Evolutionary conservation across 2,113 vertebrate species (phyloP), one percentile per base, ranked within the genome.

Genomic region (Pseudonaja textilis): DNA sequence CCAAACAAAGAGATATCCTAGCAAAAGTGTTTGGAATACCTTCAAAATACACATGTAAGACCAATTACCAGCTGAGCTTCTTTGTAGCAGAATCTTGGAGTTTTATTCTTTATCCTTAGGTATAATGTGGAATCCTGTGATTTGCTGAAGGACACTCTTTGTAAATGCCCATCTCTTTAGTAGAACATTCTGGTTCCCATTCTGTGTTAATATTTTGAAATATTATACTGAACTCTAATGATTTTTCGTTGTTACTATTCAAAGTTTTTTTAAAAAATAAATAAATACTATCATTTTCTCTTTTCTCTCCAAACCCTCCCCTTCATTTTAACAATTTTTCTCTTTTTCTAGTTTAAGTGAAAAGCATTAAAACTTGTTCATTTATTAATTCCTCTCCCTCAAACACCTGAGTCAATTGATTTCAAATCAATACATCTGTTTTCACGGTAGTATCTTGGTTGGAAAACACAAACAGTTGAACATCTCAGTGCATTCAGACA

Each of bases 371-470:
- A 94, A 90, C 25, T 94, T 90, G 45, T 90, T 50, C 89, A 50
- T 47, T 94, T 96, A 94, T 96, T 96, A 96, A 95, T 94, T 94
- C 93, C 74, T 47, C 85, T 95, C 92, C 95, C 89, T 93, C 95
- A 94, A 96, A 95, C 85, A 93, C 94, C 59, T 89, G 93, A 95
- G 89, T 90, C 93, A 93, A 94, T 95, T 94, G 93, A 95, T 96
- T 96, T 95, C 91, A 94, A 92, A 95, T 94, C 95, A 93, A 93
- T 95, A 87, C 92, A 95, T 95, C 94, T 92, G 94, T 92, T 96
- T 94, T 85, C 87, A 69, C 92, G 90, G 93, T 95, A 94, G 95
- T 94, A 94, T 87, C 92, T 95, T 95, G 94, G 85, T 81, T 95
- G 92, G 90, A 92, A 91, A 94, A 86, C 91, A 92, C 91, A 91